Percentiles rank a stretch among this genome's conserved stretches.
phyloP scores from a whole-genome alignment of 92 coral and sea anemone genomes.

The Bergia puertoricense region DNA sequence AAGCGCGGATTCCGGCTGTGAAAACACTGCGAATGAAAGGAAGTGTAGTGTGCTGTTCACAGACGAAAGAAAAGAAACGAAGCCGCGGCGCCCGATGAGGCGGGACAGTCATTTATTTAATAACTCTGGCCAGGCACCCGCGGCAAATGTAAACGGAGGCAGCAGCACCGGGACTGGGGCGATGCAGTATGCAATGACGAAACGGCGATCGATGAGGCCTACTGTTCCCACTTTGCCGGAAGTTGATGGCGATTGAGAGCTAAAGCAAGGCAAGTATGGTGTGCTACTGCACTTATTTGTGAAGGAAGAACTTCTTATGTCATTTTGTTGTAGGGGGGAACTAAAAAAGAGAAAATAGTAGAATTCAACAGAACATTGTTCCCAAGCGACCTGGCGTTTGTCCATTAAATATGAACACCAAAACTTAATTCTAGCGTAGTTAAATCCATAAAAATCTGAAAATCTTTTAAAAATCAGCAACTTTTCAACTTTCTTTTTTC shows the following conservation, averaged over 20 bases:
- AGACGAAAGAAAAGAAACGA: conserved; percentile 75
- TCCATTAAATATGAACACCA: no score
- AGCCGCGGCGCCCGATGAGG: conserved; percentile 83
- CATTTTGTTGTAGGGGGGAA: no score
- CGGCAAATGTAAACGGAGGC: conserved; percentile 26
- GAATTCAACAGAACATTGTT: neutral
- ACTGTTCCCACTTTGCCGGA: conserved; percentile 94
- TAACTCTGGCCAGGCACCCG: conserved; percentile 57
- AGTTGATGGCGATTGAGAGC: conserved; percentile 65
- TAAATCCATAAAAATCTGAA: no score
- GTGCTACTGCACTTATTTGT: no score
- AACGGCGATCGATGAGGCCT: conserved; percentile 88
- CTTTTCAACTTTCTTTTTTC: no score
- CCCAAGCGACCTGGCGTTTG: no score
- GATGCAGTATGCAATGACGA: conserved; percentile 77
- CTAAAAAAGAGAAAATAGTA: no score
- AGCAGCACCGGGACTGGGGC: conserved; percentile 39
- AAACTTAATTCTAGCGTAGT: no score
- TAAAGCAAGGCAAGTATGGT: neutral
- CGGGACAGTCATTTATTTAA: conserved; percentile 92
- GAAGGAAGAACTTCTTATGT: no score
- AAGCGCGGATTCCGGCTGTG: conserved; percentile 83
- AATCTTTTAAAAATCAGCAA: no score
- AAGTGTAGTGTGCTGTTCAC: conserved; percentile 85
- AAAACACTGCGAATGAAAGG: conserved; percentile 58